These are phyloP conservation scores for Falco rusticolus DNA, from an alignment of 2,797 vertebrate species.

Conservation along the genomic window DNA sequence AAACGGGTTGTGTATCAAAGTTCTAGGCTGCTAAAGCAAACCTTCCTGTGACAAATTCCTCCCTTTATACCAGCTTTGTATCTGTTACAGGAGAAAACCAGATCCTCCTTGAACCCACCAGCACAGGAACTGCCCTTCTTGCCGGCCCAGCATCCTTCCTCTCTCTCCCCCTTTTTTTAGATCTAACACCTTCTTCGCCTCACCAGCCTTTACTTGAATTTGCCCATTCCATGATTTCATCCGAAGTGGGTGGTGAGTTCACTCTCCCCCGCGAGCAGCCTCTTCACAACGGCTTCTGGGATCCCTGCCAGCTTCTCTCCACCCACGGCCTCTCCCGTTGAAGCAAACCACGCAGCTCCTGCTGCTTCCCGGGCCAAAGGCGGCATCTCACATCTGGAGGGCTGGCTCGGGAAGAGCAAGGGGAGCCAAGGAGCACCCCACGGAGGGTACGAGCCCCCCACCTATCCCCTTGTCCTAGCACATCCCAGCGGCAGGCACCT, in stretches of 20 bases:
- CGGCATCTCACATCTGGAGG: conserved; percentile 3
- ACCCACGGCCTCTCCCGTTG: conserved; percentile 49
- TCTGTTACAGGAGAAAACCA: background rate
- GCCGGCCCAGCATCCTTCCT: background rate
- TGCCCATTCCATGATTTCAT: conserved; percentile 48
- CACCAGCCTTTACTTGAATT: background rate
- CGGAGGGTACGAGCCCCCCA: background rate
- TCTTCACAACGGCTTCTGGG: conserved; percentile 47
- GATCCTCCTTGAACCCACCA: background rate
- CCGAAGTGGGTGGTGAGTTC: conserved; percentile 43
- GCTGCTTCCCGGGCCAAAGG: background rate
- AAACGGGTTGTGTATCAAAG: background rate
- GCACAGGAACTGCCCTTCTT: background rate
- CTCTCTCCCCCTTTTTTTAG: background rate
- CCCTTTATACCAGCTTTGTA: fast-evolving
- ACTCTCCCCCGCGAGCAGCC: conserved; percentile 32
- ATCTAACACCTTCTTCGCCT: background rate
- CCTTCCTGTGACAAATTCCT: background rate
- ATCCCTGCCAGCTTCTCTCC: conserved; percentile 50
- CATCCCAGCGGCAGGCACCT: background rate
- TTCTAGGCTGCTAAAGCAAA: background rate
- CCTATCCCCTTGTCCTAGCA: fast-evolving
- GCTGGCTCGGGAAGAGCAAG: background rate
- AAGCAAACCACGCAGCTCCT: conserved; percentile 23
- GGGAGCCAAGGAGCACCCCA: background rate